A percentile compares a stretch with the other conserved stretches of the same genome.
These are phyloP conservation scores for Crocidura indochinensis DNA, from an alignment of 2,797 vertebrate genomes.

Conservation along the genomic window DNA sequence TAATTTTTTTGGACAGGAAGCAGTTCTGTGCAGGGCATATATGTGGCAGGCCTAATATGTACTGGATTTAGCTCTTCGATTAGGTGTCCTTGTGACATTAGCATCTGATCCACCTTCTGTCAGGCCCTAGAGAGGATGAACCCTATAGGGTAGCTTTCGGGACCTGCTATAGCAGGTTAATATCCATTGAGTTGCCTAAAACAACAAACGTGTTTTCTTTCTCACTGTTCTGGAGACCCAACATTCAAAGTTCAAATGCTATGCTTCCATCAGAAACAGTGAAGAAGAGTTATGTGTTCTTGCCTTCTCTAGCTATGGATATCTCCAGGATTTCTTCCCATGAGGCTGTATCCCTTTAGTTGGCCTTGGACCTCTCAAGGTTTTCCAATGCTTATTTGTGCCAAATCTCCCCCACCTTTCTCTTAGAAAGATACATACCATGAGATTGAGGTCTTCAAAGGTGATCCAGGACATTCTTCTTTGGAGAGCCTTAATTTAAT, in stretches of 20 bases:
- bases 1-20: background rate
- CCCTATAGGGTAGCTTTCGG: no score
- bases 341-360: background rate
- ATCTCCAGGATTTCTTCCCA: no score
- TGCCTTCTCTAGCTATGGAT: no score
- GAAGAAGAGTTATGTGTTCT: no score
- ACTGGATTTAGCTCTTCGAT: no score
- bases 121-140: background rate
- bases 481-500: background rate
- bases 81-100: background rate
- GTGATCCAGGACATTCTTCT: no score
- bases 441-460: no score
- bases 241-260: background rate
- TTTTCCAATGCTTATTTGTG: background rate
- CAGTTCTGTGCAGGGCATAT: background rate
- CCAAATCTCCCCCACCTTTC: constrained; percentile 18
- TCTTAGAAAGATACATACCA: background rate
- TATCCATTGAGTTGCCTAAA: background rate
- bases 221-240: background rate
- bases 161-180: background rate
- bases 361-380: background rate
- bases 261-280: no score
- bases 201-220: background rate
- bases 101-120: background rate
- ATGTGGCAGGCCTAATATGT: no score